Base-by-base conservation (phyloP, 1,140 invertebrate genomes). In the Cyclina sinensis region DNA sequence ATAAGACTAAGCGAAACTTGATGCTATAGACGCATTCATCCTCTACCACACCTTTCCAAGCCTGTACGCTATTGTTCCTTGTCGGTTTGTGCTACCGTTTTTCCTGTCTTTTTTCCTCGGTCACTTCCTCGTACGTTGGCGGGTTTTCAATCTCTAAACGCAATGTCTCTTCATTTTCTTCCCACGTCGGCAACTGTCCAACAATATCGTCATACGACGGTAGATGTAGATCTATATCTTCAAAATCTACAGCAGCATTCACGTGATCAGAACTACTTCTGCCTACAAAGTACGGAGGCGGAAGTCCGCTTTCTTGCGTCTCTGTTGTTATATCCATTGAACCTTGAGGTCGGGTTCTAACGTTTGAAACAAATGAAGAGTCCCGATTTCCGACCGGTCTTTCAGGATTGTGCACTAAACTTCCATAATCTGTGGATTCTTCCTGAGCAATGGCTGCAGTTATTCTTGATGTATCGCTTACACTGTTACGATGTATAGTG, bases 111-210 rank as follows among this genome's bases (percentile, higher is more conserved):
- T 78, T 54, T 11, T 37, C 12, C 24, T 32, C 74, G 0, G 74
- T 70, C 84, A 65, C 80, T 78, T 88, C 51, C 78, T 86, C 16
- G 88, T 80, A 91, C 90, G 91, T 57, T 88, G 87, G 37, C 18
- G 82, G 82, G 24, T 74, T 74, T 35, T 84, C 82, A 21, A n/a
- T 21, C 24, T 54, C 65, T 48, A 54, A 84, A 2, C 11, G 43
- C 48, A 30, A 46, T 9, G 82, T 84, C 18, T 74, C 62, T 11
- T 18, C 21, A 70, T 70, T 39, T 35, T 43, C 21, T 12, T 16
- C 9, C 24, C 27, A 46, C 1, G n/a, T 12, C 1, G 35, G 27
- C 27, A 21, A 30, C 48, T 46, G 59, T 18, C 27, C 1, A 5
- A 37, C 39, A 32, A 18, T 68, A 3, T 83, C 59, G n/a, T 83